Conservation (phyloP, 2,888 invertebrate species). For the Watsonalla binaria region DNA sequence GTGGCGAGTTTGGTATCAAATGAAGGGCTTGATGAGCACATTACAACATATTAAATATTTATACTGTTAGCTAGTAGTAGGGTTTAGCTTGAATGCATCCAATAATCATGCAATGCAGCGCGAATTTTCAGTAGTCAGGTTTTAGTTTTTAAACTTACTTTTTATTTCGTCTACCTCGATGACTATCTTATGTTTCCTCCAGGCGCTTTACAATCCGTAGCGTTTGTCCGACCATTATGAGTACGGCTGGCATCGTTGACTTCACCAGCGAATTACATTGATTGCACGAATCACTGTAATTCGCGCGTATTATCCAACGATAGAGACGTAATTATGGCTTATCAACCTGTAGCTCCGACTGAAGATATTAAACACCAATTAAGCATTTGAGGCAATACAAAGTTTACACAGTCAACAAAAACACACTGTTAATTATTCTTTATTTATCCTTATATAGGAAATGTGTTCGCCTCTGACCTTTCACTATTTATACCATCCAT, state of each 20-base stretch:
- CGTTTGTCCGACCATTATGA: background rate
- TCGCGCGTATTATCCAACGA: slow-evolving; percentile 5
- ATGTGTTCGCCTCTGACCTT: background rate
- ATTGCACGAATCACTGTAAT: slow-evolving; percentile 13
- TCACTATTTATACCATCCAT: background rate
- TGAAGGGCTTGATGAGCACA: too few relatives aligned
- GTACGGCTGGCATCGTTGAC: background rate
- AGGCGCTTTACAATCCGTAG: background rate
- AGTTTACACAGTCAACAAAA: background rate
- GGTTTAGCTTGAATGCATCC: too few relatives aligned
- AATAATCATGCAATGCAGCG: too few relatives aligned
- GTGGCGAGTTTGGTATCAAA: too few relatives aligned
- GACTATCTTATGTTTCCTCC: too few relatives aligned
- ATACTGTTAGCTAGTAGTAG: too few relatives aligned
- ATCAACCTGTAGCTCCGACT: background rate
- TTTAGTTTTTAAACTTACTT: too few relatives aligned
- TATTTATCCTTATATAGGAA: background rate
- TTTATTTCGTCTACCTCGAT: too few relatives aligned
- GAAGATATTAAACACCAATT: background rate
- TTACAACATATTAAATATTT: too few relatives aligned
- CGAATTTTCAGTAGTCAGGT: too few relatives aligned
- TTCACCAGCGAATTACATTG: slow-evolving; percentile 23
- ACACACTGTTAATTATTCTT: background rate
- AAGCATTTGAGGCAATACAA: background rate
- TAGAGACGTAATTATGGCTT: background rate